Evolutionary conservation across 2,888 invertebrate species (phyloP).

Genomic region (Odontomyia ornata): DNA sequence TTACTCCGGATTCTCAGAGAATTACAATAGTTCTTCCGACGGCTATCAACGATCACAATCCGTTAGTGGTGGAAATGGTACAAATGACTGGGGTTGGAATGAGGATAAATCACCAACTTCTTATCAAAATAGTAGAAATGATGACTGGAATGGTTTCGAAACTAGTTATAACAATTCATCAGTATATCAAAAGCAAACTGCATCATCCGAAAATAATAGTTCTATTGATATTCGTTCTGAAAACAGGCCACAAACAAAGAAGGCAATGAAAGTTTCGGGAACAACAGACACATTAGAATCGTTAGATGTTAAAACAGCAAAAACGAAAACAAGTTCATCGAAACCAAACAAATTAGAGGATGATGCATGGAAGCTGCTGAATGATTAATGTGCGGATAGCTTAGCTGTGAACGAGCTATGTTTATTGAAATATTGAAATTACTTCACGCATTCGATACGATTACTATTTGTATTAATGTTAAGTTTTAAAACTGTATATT

Average conservation of each 20-base stretch:
- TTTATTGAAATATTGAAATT: conserved; percentile 18
- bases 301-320: conserved; percentile 62
- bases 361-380: conserved; percentile 70
- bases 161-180: conserved; percentile 50
- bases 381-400: conserved; percentile 63
- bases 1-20: conserved; percentile 58
- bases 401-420: not conserved
- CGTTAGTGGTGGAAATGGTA: conserved; percentile 52
- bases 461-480: conserved; percentile 41
- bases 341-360: conserved; percentile 67
- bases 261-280: conserved; percentile 4
- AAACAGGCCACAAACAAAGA: conserved; percentile 21
- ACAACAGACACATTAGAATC: conserved; percentile 49
- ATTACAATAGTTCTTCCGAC: conserved; percentile 44
- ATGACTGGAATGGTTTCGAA: conserved; percentile 63
- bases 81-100: conserved; percentile 62
- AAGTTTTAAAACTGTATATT: conserved; percentile 41
- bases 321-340: conserved; percentile 53
- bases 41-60: conserved; percentile 62
- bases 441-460: conserved; percentile 35
- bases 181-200: conserved; percentile 53
- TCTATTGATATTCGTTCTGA: not conserved
- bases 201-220: not conserved
- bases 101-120: conserved; percentile 54
- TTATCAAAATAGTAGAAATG: conserved; percentile 57